Percentiles rank a stretch among this genome's conserved stretches.
phyloP scores from a whole-genome alignment of 2,113 vertebrate species.

The Tetraodon nigroviridis region DNA sequence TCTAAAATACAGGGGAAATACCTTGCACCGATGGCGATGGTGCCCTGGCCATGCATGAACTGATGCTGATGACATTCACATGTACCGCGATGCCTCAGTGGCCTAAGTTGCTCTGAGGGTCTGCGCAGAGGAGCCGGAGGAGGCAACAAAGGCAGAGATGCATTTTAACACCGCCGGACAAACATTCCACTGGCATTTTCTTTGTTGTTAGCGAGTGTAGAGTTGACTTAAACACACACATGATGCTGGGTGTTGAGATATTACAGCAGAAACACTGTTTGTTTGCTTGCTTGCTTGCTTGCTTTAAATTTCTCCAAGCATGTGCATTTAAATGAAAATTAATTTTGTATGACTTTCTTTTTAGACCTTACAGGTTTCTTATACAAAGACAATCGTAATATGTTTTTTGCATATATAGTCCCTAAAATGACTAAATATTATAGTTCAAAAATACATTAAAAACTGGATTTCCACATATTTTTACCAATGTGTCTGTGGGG shows the following conservation, averaged over 20 bases:
- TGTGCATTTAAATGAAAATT: no score
- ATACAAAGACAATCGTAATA: no score
- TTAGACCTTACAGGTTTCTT: no score
- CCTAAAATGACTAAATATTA: no score
- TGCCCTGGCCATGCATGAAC: slow-evolving; percentile 58
- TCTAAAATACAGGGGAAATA: slow-evolving; percentile 40
- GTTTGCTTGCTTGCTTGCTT: neutral
- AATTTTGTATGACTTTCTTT: no score
- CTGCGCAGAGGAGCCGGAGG: slow-evolving; percentile 30
- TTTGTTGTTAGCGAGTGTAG: slow-evolving; percentile 12
- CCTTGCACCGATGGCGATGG: slow-evolving; percentile 28
- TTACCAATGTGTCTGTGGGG: no score
- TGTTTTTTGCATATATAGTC: no score
- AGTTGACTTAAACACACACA: slow-evolving; percentile 3
- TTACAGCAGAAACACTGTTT: neutral
- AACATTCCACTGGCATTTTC: slow-evolving; percentile 28
- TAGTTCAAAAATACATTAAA: neutral
- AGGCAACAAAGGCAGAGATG: slow-evolving; percentile 22
- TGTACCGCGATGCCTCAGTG: slow-evolving; percentile 58
- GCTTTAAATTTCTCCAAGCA: no score
- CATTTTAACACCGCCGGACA: slow-evolving; percentile 38
- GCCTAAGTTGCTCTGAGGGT: slow-evolving; percentile 38
- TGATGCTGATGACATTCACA: slow-evolving; percentile 69
- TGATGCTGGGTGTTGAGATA: neutral
- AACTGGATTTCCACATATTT: no score